A percentile compares a stretch with the other conserved stretches of the same genome.
phyloP scores from a whole-genome alignment of 1,140 invertebrate species.

The Ooceraea biroi region DNA sequence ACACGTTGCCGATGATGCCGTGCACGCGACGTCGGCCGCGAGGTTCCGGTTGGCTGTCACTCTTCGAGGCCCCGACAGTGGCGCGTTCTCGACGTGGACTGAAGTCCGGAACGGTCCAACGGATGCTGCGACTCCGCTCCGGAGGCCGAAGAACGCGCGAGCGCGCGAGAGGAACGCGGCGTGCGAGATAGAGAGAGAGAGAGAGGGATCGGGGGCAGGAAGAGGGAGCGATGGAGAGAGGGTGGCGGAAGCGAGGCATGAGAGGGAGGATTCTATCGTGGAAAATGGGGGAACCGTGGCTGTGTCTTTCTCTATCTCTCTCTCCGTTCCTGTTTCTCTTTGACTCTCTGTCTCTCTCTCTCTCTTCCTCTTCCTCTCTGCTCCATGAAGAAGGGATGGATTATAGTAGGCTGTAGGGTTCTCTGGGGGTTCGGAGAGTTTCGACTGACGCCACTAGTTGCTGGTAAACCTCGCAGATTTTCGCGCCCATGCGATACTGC shows the following conservation, averaged over 20 bases:
- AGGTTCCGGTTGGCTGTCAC: conserved; percentile 52
- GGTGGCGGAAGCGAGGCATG: conserved; percentile 59
- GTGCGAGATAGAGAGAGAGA: conserved; percentile 72
- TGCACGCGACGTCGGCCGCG: conserved; percentile 47
- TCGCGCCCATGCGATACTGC: conserved; percentile 53
- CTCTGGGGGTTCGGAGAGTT: conserved; percentile 34
- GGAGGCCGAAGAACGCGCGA: conserved; percentile 78
- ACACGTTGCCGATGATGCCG: conserved; percentile 13
- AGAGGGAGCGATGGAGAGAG: conserved; percentile 60
- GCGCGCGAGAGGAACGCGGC: conserved; percentile 75
- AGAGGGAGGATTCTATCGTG: conserved; percentile 54
- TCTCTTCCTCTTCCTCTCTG: conserved; percentile 33
- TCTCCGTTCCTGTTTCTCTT: not conserved
- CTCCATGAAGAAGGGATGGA: conserved; percentile 60
- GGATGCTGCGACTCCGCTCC: conserved; percentile 82
- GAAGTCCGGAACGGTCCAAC: conserved; percentile 79
- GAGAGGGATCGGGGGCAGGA: conserved; percentile 46
- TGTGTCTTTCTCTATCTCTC: not conserved
- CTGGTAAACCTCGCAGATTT: conserved; percentile 72
- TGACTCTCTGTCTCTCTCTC: conserved; percentile 12
- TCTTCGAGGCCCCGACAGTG: conserved; percentile 82
- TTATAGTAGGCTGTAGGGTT: conserved; percentile 21
- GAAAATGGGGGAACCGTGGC: conserved; percentile 35
- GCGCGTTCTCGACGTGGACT: conserved; percentile 85
- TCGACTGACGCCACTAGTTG: conserved; percentile 79